Percentiles rank a stretch among this genome's conserved stretches.
Evolutionary conservation across 2,797 vertebrate species (phyloP).

Genomic region (Paratrypauchen microcephalus): DNA sequence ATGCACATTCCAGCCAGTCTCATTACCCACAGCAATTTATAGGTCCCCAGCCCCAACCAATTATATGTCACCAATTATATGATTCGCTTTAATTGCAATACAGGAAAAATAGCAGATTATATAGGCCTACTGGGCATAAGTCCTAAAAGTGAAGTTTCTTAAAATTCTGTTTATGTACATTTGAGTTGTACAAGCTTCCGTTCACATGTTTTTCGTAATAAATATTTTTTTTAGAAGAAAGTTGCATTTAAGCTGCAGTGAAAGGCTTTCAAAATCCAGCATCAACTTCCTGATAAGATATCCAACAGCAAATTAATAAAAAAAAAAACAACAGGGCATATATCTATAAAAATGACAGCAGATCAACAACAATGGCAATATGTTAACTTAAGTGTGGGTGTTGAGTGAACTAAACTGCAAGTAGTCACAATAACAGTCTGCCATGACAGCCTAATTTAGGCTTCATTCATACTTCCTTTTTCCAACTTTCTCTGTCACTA

Average conservation of each 20-base stretch:
- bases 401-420: conserved; percentile 20
- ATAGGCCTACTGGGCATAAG: not conserved
- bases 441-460: conserved; percentile 76
- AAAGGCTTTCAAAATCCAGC: conserved; percentile 42
- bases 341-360: conserved; percentile 48
- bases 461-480: conserved; percentile 65
- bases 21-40: too few species aligned
- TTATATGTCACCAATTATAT: conserved; percentile 44
- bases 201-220: conserved; percentile 54
- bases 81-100: conserved; percentile 69
- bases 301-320: conserved; percentile 1
- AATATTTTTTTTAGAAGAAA: conserved; percentile 27
- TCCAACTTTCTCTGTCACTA: conserved; percentile 71
- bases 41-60: too few species aligned
- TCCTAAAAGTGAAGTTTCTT: conserved; percentile 63
- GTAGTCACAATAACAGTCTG: conserved; percentile 52
- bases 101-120: conserved; percentile 58
- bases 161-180: conserved; percentile 46
- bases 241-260: conserved; percentile 40
- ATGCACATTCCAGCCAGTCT: too few species aligned
- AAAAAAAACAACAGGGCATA: conserved; percentile 37
- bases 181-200: conserved; percentile 35
- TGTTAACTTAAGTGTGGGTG: conserved; percentile 48
- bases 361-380: conserved; percentile 46
- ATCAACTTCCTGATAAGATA: conserved; percentile 22